These are phyloP conservation scores for Hemiscyllium ocellatum DNA, from an alignment of 2,113 vertebrate genomes.

Conservation along the genomic window DNA sequence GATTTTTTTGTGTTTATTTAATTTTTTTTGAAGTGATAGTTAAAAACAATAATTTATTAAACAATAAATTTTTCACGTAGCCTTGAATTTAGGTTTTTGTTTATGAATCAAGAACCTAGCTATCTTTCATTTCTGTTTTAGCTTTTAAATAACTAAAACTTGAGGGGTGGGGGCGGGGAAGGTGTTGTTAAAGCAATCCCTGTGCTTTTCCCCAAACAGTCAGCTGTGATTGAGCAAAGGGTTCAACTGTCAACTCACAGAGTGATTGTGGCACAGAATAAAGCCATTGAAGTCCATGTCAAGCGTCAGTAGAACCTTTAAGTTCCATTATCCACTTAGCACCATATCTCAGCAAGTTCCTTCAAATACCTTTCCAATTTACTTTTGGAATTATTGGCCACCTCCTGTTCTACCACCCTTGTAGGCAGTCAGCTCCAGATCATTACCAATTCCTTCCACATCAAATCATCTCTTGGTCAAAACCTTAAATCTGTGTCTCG, in stretches of 20 bases:
- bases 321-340: background rate
- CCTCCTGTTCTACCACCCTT: background rate
- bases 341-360: background rate
- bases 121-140: background rate
- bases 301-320: background rate
- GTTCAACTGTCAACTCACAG: background rate
- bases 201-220: background rate
- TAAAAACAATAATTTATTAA: background rate
- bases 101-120: background rate
- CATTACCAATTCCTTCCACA: background rate
- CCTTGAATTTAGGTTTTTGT: background rate
- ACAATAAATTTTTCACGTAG: background rate
- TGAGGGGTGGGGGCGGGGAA: too few relatives aligned
- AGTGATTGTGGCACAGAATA: background rate
- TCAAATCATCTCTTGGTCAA: background rate
- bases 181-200: background rate
- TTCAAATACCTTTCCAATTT: background rate
- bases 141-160: background rate
- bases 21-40: background rate
- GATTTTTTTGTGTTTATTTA: background rate
- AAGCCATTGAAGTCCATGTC: background rate
- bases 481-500: background rate
- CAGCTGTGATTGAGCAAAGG: background rate
- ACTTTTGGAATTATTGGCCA: background rate
- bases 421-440: background rate